phyloP scores from a whole-genome alignment of 2,797 vertebrate genomes.

The Pseudochirops corinnae region DNA sequence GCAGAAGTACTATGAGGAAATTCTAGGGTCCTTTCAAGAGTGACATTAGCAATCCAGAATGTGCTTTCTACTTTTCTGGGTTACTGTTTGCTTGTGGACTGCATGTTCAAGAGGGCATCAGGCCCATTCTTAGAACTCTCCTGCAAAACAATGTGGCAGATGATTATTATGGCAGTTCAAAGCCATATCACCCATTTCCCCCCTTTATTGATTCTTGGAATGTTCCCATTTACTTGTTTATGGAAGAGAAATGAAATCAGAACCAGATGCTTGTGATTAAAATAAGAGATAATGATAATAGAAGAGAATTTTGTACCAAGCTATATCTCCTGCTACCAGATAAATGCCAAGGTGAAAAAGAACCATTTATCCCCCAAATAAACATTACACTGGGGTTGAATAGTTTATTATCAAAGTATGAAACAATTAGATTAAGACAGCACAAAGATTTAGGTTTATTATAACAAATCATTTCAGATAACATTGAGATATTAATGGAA shows the following conservation, averaged over 20 bases:
- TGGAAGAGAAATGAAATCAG: conserved; percentile 41
- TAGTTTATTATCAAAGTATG: conserved; percentile 67
- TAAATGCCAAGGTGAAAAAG: conserved; percentile 63
- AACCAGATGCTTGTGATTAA: conserved; percentile 71
- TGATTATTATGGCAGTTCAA: conserved; percentile 14
- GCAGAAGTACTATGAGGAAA: neutral
- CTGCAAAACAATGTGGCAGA: neutral
- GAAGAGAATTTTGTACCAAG: conserved; percentile 47
- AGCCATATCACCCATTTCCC: conserved; percentile 4
- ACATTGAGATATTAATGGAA: conserved; percentile 72
- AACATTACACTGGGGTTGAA: conserved; percentile 50
- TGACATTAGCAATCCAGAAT: neutral
- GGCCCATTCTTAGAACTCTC: neutral
- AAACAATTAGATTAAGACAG: conserved; percentile 69
- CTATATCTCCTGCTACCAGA: conserved; percentile 44
- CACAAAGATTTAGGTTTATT: conserved; percentile 73
- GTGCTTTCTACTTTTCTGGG: neutral
- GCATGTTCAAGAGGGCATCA: neutral
- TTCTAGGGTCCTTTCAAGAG: conserved; percentile 22
- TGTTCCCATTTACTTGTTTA: conserved; percentile 54
- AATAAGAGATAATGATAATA: conserved; percentile 58
- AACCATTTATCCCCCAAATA: conserved; percentile 57
- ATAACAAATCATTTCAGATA: conserved; percentile 70
- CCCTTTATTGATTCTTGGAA: conserved; percentile 60
- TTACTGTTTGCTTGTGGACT: neutral